Percentiles rank a stretch among this genome's conserved stretches.
Conservation (phyloP, 2,888 invertebrate species). For the Drosophila kambysellisi region DNA sequence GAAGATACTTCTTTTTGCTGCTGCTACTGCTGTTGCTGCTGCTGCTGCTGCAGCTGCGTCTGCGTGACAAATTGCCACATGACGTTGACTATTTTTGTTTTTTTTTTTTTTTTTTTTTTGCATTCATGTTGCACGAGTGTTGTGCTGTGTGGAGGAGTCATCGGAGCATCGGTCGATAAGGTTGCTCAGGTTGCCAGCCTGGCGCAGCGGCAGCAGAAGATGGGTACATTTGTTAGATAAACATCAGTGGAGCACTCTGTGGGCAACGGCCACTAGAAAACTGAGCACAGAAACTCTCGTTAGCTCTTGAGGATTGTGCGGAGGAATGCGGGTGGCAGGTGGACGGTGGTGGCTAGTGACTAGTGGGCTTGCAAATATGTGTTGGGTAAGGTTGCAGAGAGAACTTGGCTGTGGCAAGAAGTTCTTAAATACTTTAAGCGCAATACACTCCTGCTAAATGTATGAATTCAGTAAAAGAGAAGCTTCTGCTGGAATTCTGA, state of each 20-base stretch:
- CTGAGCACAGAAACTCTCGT: conserved; percentile 40
- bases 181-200: conserved; percentile 44
- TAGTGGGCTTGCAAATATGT: not conserved
- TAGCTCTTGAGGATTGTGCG: conserved; percentile 23
- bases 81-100: conserved; percentile 52
- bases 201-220: conserved; percentile 18
- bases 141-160: conserved; percentile 36
- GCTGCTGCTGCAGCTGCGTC: conserved; percentile 38
- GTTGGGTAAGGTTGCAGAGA: conserved; percentile 4
- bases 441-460: not conserved
- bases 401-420: not conserved
- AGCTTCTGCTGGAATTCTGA: not conserved
- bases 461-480: not conserved
- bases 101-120: conserved; percentile 13
- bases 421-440: not conserved
- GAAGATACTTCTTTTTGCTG: not conserved
- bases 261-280: conserved; percentile 36
- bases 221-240: conserved; percentile 68
- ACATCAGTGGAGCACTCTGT: conserved; percentile 48
- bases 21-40: not conserved
- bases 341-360: no score
- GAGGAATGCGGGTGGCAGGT: not conserved
- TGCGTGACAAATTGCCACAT: conserved; percentile 76
- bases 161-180: conserved; percentile 43
- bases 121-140: conserved; percentile 19